Evolutionary conservation across 2,797 vertebrate species (phyloP), one percentile per base, ranked within the genome.

Genomic region (Danio jaintianensis): DNA sequence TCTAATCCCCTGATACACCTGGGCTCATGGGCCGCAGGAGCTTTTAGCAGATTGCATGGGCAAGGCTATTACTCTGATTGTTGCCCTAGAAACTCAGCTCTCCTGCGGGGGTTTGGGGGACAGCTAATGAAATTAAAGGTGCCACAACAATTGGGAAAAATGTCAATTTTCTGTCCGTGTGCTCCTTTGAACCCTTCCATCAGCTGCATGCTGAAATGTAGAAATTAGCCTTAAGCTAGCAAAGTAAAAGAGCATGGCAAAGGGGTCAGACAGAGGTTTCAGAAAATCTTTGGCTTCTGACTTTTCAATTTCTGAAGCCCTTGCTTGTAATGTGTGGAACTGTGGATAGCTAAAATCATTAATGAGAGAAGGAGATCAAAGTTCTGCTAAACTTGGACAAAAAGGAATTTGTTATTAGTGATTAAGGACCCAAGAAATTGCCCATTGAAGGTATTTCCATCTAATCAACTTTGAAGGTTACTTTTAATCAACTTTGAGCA

Each of bases 21-120:
- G 90, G 86, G 86, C 88, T 88, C 82, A 80, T 88, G 89, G 88
- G 90, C 92, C 90, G 78, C 86, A 58, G 69, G 88, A 89, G 92
- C 93, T 93, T 93, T 94, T 93, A 94, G 91, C 90, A 91, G 90
- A 95, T 94, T 94, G 92, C 89, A 90, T 89, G 88, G 89, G 91
- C 88, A 87, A 89, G 87, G 92, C 93, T 92, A 92, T 92, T 93
- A 93, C 88, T 87, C 87, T 92, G 92, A 93, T 93, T 93, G 92
- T 92, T 92, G 89, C 82, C 90, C 90, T 86, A 89, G 89, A 93
- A 92, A 91, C 85, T 88, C 89, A 86, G 85, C 84, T 88, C 61
- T 88, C 82, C 73, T 58, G 59, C 63, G 2, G 83, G 52, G 43
- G 58, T 40, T 16, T 61, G 50, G 69, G 81, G 84, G 40, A 87